Percentiles rank a stretch among this genome's conserved stretches.
phyloP scores from a whole-genome alignment of 2,797 vertebrate genomes.

The Peromyscus attwateri region DNA sequence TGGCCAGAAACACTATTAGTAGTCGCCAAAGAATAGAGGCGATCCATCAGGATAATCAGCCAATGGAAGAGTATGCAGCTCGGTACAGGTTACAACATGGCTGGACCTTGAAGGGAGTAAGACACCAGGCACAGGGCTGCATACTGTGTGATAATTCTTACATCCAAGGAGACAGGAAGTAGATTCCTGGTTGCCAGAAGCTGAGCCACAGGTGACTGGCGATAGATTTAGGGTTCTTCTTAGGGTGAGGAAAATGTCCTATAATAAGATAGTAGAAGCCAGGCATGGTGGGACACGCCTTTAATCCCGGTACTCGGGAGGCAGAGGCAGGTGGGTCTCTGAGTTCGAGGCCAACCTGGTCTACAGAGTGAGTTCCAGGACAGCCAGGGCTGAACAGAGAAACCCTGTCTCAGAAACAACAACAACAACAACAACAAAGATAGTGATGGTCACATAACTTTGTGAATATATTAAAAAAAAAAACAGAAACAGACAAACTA shows the following conservation, averaged over 20 bases:
- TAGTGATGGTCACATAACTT: not conserved
- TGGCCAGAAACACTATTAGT: not conserved
- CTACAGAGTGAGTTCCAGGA: not conserved
- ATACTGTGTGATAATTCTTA: not conserved
- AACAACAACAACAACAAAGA: not conserved
- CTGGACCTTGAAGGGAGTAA: not conserved
- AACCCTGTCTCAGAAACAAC: not conserved
- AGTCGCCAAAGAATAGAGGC: not conserved
- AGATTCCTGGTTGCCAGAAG: not conserved
- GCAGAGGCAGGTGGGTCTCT: not conserved
- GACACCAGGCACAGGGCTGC: not conserved
- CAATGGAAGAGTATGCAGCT: not conserved
- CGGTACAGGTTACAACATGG: not conserved
- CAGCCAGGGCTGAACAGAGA: not conserved
- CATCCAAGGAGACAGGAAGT: not conserved
- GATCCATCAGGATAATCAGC: not conserved
- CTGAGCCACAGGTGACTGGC: not conserved
- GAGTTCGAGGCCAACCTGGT: not conserved
- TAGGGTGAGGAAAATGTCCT: not conserved
- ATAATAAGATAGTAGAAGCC: not conserved
- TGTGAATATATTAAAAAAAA: not conserved
- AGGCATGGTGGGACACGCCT: not conserved
- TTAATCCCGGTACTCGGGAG: not conserved
- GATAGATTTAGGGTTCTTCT: not conserved
- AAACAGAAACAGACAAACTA: not conserved